phyloP scores from a whole-genome alignment of 2,888 invertebrate species.

The Cyaniris semiargus region DNA sequence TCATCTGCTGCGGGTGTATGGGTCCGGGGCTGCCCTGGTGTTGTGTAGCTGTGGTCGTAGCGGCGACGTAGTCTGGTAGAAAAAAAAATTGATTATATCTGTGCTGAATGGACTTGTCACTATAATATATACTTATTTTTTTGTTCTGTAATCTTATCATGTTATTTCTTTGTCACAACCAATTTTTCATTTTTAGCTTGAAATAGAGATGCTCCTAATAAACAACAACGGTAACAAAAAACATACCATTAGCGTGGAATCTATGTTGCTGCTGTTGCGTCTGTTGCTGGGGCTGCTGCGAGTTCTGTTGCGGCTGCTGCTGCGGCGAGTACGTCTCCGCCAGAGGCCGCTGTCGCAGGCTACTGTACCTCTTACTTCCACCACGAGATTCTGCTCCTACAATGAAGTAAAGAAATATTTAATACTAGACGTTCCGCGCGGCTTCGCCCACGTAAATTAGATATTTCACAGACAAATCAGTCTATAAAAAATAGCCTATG shows the following conservation, averaged over 20 bases:
- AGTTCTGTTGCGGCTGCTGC: constrained; percentile 43
- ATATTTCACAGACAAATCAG: too few species aligned
- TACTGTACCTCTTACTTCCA: constrained; percentile 81
- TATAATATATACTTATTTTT: too few species aligned
- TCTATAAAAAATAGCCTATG: too few species aligned
- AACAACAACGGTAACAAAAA: too few species aligned
- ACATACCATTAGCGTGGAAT: constrained; percentile 38
- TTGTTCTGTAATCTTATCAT: too few species aligned
- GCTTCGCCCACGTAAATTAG: too few species aligned
- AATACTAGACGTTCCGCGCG: too few species aligned
- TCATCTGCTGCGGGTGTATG: constrained; percentile 58
- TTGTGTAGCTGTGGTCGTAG: constrained; percentile 40
- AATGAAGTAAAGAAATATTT: neutral
- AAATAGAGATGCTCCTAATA: too few species aligned
- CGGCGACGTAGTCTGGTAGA: constrained; percentile 44
- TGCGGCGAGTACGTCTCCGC: constrained; percentile 76
- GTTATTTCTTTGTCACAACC: too few species aligned
- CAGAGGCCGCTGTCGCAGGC: constrained; percentile 79
- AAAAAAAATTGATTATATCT: neutral
- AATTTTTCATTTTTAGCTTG: too few species aligned
- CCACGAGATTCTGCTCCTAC: constrained; percentile 53
- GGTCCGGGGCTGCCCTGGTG: constrained; percentile 53
- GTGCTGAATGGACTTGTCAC: too few species aligned
- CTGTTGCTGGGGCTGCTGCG: constrained; percentile 37
- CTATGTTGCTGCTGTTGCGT: constrained; percentile 37